Evolutionary conservation across 2,888 invertebrate species (phyloP).

Genomic region (Drosophila lutescens): DNA sequence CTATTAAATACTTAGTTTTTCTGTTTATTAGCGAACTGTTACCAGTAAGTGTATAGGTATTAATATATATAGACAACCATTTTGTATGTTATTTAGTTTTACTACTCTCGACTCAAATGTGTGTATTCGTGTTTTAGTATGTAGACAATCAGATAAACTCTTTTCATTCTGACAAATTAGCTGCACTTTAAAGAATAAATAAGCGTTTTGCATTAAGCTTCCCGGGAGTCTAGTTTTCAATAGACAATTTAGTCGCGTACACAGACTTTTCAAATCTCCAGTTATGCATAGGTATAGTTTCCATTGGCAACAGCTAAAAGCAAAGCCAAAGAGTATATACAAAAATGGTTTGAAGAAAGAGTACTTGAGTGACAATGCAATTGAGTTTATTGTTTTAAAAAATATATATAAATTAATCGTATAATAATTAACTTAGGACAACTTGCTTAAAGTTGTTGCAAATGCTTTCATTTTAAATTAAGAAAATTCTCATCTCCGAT

Average conservation of each 20-base stretch:
- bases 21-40: conserved; percentile 54
- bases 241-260: conserved; percentile 9
- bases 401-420: conserved; percentile 61
- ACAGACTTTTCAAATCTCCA: conserved; percentile 19
- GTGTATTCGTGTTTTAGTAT: neutral
- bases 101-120: conserved; percentile 9
- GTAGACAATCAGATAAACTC: neutral
- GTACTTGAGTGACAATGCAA: conserved; percentile 32
- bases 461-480: conserved; percentile 50
- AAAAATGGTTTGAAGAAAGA: conserved; percentile 22
- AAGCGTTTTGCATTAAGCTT: neutral
- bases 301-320: conserved; percentile 4
- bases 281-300: conserved; percentile 3
- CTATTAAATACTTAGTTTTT: conserved; percentile 1
- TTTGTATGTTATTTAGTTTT: conserved; percentile 24
- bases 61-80: conserved; percentile 60
- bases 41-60: conserved; percentile 45
- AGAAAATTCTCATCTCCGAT: conserved; percentile 15
- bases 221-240: neutral
- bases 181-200: neutral
- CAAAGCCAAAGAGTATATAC: conserved; percentile 23
- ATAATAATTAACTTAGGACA: conserved; percentile 64
- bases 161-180: neutral
- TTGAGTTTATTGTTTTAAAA: conserved; percentile 51
- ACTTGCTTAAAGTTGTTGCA: conserved; percentile 63